Evolutionary conservation across 2,113 vertebrate species (phyloP), one percentile per base, ranked within the genome.

Genomic region (Myrmecophaga tridactyla): DNA sequence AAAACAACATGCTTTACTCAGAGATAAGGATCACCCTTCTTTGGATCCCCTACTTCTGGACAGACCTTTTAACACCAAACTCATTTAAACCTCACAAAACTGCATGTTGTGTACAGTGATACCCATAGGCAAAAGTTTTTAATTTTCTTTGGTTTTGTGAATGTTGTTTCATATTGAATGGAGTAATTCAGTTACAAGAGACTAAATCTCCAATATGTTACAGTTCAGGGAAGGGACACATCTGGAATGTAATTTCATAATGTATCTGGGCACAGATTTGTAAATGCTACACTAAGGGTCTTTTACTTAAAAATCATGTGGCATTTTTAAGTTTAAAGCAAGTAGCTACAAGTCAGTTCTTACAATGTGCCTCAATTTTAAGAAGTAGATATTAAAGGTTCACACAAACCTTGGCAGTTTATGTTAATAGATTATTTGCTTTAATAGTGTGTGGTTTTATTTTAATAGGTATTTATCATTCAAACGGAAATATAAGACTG

Each of bases 121-220:
- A 31, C 58, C 81, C 73, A 4, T 18, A 69, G 85, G 70, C 76
- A 51, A 69, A 39, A 51, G 36, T 8, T 39, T 70, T 70, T 14
- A 10, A 67, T 90, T 90, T 92, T 77, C 86, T 85, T 88, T 65
- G 62, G 85, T 82, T 90, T 77, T 36, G 4, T 70, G 56, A 93
- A 43, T 92, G 86, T 56, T 82, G 73, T 88, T 87, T 65, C 67
- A 46, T n/a, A 82, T 4, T 27, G 51, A 75, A 18, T 14, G 58
- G 76, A 92, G 25, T 39, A 31, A 77, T 31, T 94, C 39, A 17
- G 60, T 69, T 85, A 62, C 58, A 25, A 60, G 70, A 69, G 31
- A 65, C 53, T 34, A 20, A 23, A 53, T 96, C 58, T 53, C 62
- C 60, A 70, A 31, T 29, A 92, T 4, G 65, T 12, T 77, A 41